These are phyloP conservation scores for Bufotes viridis DNA, from an alignment of 2,797 vertebrate species.

Conservation along the genomic window DNA sequence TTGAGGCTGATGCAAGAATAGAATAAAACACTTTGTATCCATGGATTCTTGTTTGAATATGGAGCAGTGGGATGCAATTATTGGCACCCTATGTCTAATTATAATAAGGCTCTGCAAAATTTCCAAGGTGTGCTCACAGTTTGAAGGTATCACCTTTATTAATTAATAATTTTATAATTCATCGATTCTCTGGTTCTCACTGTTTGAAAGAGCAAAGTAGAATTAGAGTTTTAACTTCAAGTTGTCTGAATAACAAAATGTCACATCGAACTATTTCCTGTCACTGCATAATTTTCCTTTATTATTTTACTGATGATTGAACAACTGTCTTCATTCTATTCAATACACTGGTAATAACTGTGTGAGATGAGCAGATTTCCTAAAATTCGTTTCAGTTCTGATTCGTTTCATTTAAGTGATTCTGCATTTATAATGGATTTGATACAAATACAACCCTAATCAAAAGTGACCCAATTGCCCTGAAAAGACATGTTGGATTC, in stretches of 20 bases:
- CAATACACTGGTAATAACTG: not conserved
- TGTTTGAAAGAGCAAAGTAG: not conserved
- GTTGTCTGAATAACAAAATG: not conserved
- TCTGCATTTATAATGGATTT: no score
- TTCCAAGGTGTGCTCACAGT: conserved; percentile 30
- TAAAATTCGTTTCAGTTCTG: no score
- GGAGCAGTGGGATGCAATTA: not conserved
- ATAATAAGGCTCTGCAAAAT: not conserved
- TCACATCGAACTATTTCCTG: not conserved
- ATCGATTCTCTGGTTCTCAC: not conserved
- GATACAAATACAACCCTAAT: no score
- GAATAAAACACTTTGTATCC: not conserved
- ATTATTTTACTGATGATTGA: not conserved
- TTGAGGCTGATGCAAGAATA: not conserved
- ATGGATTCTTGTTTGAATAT: not conserved
- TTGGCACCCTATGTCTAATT: conserved; percentile 22
- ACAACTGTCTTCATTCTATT: not conserved
- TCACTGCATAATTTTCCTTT: not conserved
- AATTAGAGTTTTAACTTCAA: not conserved
- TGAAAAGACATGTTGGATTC: no score
- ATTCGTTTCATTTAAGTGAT: no score
- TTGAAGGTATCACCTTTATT: not conserved
- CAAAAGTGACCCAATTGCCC: no score
- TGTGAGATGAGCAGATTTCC: no score
- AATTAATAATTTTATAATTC: conserved; percentile 3